Evolutionary conservation across 2,888 invertebrate genomes (phyloP), one percentile per base, ranked within the genome.

Genomic region (Tetramorium bicarinatum): DNA sequence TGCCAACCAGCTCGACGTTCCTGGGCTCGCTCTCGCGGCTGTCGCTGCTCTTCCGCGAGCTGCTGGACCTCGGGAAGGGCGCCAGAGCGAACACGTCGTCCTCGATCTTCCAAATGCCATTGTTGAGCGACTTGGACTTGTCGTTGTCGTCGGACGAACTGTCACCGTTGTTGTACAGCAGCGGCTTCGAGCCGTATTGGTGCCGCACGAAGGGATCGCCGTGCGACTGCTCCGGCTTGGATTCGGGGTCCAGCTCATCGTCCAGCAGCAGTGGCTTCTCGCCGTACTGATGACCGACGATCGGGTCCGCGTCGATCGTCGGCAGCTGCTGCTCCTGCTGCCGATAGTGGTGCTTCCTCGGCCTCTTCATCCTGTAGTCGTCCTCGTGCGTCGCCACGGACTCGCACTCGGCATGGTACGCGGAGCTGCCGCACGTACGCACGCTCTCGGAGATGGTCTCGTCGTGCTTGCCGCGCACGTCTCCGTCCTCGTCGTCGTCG

Each of bases 281-380:
- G 0, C 97, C 97, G 90, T 97, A 97, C 89, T 97, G 97, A 93
- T 97, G 97, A 0, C 97, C 96, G 8, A 97, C 96, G 85, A 97
- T 96, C 0, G 94, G 94, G 80, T 95, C 94, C 0, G 92, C 88
- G 1, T 91, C 88, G 21, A 91, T 90, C 95, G 83, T 95, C 92
- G 71, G 91, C 85, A 87, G 92, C 7, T 89, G 86, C 13, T 79
- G 79, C 84, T 87, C 87, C 64, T 88, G 87, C 13, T 95, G 95
- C 85, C 95, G 95, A 87, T 95, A 95, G 54, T 91, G 89, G 62
- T 92, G 91, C 86, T 95, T 95, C 69, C 91, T 92, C 54, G 92
- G 93, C 91, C 95, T 95, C 71, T 95, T 95, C 84, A 95, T 95
- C 88, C 96, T 95, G 0, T 95, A 95, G 29, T 94, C 94, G 84